Conservation (phyloP, 1,140 invertebrate genomes). For the Pachyrhynchus sulphureomaculatus region DNA sequence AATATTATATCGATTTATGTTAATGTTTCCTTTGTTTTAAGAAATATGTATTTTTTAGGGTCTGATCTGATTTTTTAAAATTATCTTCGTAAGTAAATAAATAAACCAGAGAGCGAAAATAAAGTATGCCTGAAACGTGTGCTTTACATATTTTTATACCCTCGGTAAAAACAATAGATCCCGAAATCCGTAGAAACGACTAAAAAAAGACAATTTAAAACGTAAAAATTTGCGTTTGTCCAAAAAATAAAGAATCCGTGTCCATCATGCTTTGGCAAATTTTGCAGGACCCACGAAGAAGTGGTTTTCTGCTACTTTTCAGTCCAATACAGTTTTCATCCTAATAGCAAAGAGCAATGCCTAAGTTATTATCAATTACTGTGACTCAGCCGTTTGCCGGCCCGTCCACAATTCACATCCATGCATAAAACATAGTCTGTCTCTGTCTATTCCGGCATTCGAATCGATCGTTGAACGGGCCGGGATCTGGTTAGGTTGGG, state of each 20-base stretch:
- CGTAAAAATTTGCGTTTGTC: background rate
- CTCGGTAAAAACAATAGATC: no score
- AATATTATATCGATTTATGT: no score
- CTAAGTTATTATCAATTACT: slow-evolving; percentile 55
- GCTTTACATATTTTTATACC: no score
- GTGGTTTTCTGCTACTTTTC: slow-evolving; percentile 32
- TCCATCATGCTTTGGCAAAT: slow-evolving; percentile 16
- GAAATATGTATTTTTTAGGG: no score
- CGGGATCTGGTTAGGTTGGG: slow-evolving; percentile 51
- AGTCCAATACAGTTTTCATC: slow-evolving; percentile 36
- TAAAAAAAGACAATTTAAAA: background rate
- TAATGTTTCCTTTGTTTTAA: no score
- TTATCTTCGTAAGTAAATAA: no score
- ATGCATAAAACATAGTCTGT: slow-evolving; percentile 51
- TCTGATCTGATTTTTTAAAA: no score
- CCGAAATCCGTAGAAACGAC: background rate
- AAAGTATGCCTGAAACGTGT: no score
- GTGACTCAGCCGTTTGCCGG: slow-evolving; percentile 52
- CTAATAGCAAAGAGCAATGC: slow-evolving; percentile 48
- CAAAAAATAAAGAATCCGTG: slow-evolving; percentile 6
- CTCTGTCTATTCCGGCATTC: slow-evolving; percentile 54
- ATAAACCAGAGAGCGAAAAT: no score
- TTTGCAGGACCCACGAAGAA: slow-evolving; percentile 16
- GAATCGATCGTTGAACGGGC: slow-evolving; percentile 48
- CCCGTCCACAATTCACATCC: slow-evolving; percentile 49